Evolutionary conservation across 2,888 invertebrate genomes (phyloP).

Genomic region (Blastobasis adustella): DNA sequence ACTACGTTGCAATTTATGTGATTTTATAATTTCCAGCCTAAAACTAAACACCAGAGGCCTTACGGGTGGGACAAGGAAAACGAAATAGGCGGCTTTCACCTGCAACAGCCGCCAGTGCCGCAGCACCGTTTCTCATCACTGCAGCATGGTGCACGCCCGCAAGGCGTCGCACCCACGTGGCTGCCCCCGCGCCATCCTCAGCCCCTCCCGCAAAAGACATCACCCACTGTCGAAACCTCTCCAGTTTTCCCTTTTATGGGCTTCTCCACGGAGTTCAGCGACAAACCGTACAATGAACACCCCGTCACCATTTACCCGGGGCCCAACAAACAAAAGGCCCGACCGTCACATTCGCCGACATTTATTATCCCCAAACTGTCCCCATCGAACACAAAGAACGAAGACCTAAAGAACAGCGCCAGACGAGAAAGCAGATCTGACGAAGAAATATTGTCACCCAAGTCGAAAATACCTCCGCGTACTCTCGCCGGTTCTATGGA

Average conservation of each 20-base stretch:
- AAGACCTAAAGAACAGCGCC: slow-evolving; percentile 45
- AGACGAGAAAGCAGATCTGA: slow-evolving; percentile 59
- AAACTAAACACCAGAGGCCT: slow-evolving; percentile 83
- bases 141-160: slow-evolving; percentile 76
- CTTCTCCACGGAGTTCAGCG: slow-evolving; percentile 64
- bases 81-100: slow-evolving; percentile 49
- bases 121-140: slow-evolving; percentile 80
- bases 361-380: slow-evolving; percentile 52
- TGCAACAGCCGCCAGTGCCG: slow-evolving; percentile 75
- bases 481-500: slow-evolving; percentile 83
- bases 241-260: slow-evolving; percentile 69
- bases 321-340: slow-evolving; percentile 55
- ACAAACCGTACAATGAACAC: slow-evolving; percentile 76
- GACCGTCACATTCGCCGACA: slow-evolving; percentile 59
- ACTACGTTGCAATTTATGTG: too few species aligned
- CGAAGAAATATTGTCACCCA: slow-evolving; percentile 62
- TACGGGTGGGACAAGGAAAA: slow-evolving; percentile 81
- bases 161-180: slow-evolving; percentile 50
- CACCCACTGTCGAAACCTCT: slow-evolving; percentile 61
- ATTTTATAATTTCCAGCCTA: slow-evolving; percentile 68
- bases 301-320: slow-evolving; percentile 81
- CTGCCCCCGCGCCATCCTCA: slow-evolving; percentile 51
- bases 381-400: slow-evolving; percentile 54
- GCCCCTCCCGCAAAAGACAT: slow-evolving; percentile 41
- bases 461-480: slow-evolving; percentile 78